A percentile compares a stretch with the other conserved stretches of the same genome.
phyloP scores from a whole-genome alignment of 1,140 invertebrate genomes.

The Lanistes nyassanus region DNA sequence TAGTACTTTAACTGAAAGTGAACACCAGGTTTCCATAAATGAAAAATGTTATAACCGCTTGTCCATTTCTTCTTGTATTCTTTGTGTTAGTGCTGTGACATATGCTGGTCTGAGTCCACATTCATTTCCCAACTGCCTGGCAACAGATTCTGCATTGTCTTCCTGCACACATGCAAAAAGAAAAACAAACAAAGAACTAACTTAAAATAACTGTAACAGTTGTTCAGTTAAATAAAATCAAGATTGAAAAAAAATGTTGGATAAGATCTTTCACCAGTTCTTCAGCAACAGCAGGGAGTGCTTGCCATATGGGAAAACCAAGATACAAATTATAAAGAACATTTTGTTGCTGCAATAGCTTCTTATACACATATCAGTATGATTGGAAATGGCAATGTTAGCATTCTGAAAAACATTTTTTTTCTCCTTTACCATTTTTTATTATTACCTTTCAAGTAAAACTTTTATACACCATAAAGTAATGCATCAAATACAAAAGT shows the following conservation, averaged over 20 bases:
- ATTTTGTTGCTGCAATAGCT: too few relatives aligned
- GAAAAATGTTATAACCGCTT: slow-evolving; percentile 22
- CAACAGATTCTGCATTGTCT: slow-evolving; percentile 42
- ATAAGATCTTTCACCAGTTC: background rate
- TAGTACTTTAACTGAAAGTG: background rate
- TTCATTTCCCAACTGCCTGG: slow-evolving; percentile 43
- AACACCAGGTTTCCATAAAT: background rate
- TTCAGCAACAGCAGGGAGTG: too few relatives aligned
- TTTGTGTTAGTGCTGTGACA: slow-evolving; percentile 43
- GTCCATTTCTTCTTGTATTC: slow-evolving; percentile 47
- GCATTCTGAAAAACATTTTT: too few relatives aligned
- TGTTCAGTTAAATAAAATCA: background rate
- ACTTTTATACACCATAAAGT: background rate
- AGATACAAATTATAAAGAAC: too few relatives aligned
- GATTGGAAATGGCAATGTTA: too few relatives aligned
- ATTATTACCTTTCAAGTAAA: background rate
- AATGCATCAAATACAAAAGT: background rate
- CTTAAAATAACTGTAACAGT: background rate
- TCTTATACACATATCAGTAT: too few relatives aligned
- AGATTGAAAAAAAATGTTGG: background rate
- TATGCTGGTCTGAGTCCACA: slow-evolving; percentile 34
- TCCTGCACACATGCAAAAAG: slow-evolving; percentile 34
- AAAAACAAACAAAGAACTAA: background rate
- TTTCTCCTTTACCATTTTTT: background rate
- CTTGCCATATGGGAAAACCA: too few relatives aligned